Percentiles rank a stretch among this genome's conserved stretches.
Conservation (phyloP, 2,888 invertebrate species). For the Monopis laevigella region DNA sequence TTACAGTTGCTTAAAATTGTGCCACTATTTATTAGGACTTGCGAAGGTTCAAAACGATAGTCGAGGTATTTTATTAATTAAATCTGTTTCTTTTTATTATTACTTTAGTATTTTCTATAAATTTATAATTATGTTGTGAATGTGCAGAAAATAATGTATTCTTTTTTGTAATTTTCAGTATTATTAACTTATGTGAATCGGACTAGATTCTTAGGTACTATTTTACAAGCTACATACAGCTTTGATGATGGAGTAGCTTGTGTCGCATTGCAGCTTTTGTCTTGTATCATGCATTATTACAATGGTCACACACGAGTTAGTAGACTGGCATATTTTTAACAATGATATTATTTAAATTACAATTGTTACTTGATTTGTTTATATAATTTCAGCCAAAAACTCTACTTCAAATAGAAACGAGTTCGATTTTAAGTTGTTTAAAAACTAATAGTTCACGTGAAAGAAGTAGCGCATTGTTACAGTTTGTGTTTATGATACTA, state of each 20-base stretch:
- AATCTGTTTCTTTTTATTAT: too few species aligned
- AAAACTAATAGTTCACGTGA: constrained; percentile 37
- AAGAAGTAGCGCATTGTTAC: constrained; percentile 37
- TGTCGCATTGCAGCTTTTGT: constrained; percentile 42
- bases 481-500: constrained; percentile 41
- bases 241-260: constrained; percentile 40
- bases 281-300: constrained; percentile 39
- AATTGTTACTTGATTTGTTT: neutral
- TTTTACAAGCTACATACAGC: constrained; percentile 32
- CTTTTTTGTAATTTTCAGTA: constrained; percentile 26
- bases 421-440: constrained; percentile 37
- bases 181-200: constrained; percentile 42
- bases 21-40: constrained; percentile 38
- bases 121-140: neutral
- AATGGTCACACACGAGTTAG: neutral
- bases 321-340: neutral
- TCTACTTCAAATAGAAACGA: constrained; percentile 41
- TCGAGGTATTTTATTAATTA: too few species aligned
- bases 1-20: constrained; percentile 42
- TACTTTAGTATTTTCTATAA: neutral
- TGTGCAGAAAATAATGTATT: neutral
- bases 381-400: constrained; percentile 35
- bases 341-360: too few species aligned
- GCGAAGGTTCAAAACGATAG: constrained; percentile 40
- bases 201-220: constrained; percentile 35